Percentiles rank a stretch among this genome's conserved stretches.
Evolutionary conservation across 2,888 invertebrate species (phyloP).

Genomic region (Osmoderma eremita): DNA sequence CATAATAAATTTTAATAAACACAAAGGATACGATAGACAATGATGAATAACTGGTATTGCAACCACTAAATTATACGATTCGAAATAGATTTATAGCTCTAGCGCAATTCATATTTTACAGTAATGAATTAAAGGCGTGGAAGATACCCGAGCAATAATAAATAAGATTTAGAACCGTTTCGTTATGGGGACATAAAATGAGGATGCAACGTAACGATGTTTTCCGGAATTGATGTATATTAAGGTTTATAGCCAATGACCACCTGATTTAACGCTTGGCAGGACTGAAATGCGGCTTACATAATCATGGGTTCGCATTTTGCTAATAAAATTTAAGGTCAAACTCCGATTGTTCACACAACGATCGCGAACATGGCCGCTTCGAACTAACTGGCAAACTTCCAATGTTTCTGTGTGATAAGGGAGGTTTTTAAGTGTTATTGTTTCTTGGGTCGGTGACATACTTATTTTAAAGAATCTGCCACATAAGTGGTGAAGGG

Average conservation of each 20-base stretch:
- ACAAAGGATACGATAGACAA: too few species aligned
- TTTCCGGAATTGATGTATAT: slow-evolving; percentile 10
- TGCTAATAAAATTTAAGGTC: slow-evolving; percentile 13
- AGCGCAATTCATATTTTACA: background rate
- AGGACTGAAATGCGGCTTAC: background rate
- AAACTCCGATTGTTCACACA: background rate
- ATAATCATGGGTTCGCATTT: slow-evolving; percentile 4
- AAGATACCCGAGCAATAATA: slow-evolving; percentile 7
- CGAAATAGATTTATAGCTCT: too few species aligned
- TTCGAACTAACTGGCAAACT: slow-evolving; percentile 4
- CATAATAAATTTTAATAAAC: too few species aligned
- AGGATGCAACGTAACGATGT: background rate
- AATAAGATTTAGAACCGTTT: slow-evolving; percentile 4
- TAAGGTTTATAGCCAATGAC: slow-evolving; percentile 7
- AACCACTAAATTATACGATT: too few species aligned
- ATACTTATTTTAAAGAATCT: too few species aligned
- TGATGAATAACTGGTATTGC: too few species aligned
- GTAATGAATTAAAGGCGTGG: background rate
- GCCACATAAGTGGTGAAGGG: too few species aligned
- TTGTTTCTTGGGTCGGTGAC: too few species aligned
- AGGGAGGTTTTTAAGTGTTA: background rate
- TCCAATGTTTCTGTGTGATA: background rate
- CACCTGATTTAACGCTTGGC: slow-evolving; percentile 17
- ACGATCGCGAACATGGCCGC: background rate
- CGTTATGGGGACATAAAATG: background rate